Base-by-base conservation (phyloP, 2,888 invertebrate genomes). In the Cantharis lateralis region DNA sequence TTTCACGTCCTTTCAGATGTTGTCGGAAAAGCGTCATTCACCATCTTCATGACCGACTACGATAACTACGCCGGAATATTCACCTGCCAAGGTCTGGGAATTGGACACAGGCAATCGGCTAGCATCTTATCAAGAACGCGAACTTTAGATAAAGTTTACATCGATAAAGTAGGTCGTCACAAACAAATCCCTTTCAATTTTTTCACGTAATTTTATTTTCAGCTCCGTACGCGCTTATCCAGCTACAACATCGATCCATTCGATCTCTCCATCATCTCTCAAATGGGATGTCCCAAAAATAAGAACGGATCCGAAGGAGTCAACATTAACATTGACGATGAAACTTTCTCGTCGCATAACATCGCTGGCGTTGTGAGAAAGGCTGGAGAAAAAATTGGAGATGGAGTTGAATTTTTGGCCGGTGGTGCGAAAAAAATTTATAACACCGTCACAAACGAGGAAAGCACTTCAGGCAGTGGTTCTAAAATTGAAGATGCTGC, bases 71-170 rank as follows among this genome's bases (percentile, higher is more conserved):
- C 95, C 0, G 94, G 92, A 0, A 90, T 95, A 70, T 95, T 94
- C 87, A 94, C 94, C 0, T 95, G 95, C 83, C 95, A 95, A 87
- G 93, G 93, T 84, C 85, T 95, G 13, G 90, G 93, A 0, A 93
- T 95, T 82, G 93, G 93, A 0, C 93, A 95, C 87, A 90, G 95
- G 3, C 92, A 93, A 78, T 95, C 95, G 0, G 94, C 95, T 0
- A 94, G 95, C 71, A 95, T 97, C 80, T 89, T 95, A n/a, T 95
- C 95, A 0, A 91, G 95, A 71, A 91, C 89, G 15, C 92, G 92
- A 80, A 93, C 93, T 61, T 89, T 95, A 70, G 95, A 95, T 81
- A 93, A 91, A 85, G 90, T 91, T 70, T 93, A 90, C 79, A 82
- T 94, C 9, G 94, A 94, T 81, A 93, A 94, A 90, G 93, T 93